Evolutionary conservation across 2,797 vertebrate genomes (phyloP), one percentile per base, ranked within the genome.

Genomic region (Propithecus deckenii): DNA sequence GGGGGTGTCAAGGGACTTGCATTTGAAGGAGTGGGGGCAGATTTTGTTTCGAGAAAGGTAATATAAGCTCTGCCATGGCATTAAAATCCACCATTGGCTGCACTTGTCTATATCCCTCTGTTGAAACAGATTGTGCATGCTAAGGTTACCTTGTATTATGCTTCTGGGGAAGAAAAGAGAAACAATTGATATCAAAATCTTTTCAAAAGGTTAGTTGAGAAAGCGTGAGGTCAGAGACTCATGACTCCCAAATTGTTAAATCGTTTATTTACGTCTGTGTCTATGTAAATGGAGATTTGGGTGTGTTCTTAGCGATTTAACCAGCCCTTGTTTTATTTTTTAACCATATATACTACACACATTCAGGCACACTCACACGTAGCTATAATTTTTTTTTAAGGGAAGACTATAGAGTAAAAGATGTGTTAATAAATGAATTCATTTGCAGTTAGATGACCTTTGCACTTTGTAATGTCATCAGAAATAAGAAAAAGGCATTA

Each of bases 101-200:
- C 98, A 97, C 97, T 98, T 98, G 98, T 98, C 98, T 98, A 98
- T 98, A 98, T 98, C 97, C 98, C 98, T 99, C 99, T 99, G 98
- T 97, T 98, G 94, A 98, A 99, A 98, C 98, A 99, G 99, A 99
- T 98, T 98, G 98, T 97, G 98, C 96, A 96, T 98, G 98, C 99
- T 99, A 98, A 98, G 98, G 99, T 99, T 99, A 99, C 99, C 98
- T 92, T 97, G 98, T 98, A 99, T 99, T 98, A 97, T 97, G 97
- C 97, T 98, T 99, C 99, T 99, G 99, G 98, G 99, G 98, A 97
- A 97, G 98, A 98, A 99, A 99, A 99, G 98, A 98, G 98, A 99
- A 99, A 99, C 99, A 99, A 99, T 98, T 99, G 98, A 98, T 98
- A 99, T 98, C 99, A 99, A 99, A 99, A 99, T 99, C 99, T 99